These are phyloP conservation scores for Luscinia luscinia DNA, from an alignment of 2,797 vertebrate genomes.

Conservation along the genomic window DNA sequence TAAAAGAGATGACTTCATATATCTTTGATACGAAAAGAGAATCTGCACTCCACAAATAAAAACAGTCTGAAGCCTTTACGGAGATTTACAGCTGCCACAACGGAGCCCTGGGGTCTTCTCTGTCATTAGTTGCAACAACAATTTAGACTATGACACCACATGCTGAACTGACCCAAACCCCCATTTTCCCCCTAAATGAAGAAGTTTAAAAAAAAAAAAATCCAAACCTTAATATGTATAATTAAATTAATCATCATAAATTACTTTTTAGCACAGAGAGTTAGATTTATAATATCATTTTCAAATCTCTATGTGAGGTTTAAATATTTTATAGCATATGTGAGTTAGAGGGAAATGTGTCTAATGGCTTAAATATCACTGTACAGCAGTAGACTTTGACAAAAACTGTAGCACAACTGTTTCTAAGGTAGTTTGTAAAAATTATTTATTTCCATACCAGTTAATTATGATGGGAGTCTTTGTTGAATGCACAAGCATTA, in stretches of 20 bases:
- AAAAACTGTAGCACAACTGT: slow-evolving; percentile 81
- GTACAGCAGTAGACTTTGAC: slow-evolving; percentile 79
- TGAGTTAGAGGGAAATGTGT: slow-evolving; percentile 76
- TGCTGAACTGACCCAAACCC: slow-evolving; percentile 3
- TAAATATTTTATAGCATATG: slow-evolving; percentile 84
- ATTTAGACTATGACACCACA: neutral
- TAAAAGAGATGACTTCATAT: neutral
- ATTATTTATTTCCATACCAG: slow-evolving; percentile 88
- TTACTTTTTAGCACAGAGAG: slow-evolving; percentile 76
- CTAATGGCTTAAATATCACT: slow-evolving; percentile 79
- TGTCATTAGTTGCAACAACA: slow-evolving; percentile 41
- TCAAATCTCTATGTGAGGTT: slow-evolving; percentile 79
- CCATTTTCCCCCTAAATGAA: neutral
- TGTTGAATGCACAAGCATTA: slow-evolving; percentile 88
- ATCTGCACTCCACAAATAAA: slow-evolving; percentile 28
- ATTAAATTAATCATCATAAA: slow-evolving; percentile 81
- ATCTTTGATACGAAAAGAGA: slow-evolving; percentile 3
- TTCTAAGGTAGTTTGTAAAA: slow-evolving; percentile 89
- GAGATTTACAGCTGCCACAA: slow-evolving; percentile 28
- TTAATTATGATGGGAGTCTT: slow-evolving; percentile 90
- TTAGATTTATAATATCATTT: slow-evolving; percentile 82
- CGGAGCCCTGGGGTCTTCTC: slow-evolving; percentile 7
- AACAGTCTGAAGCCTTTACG: slow-evolving; percentile 30
- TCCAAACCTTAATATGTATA: slow-evolving; percentile 70
- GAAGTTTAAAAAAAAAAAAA: slow-evolving; percentile 54